phyloP scores from a whole-genome alignment of 2,113 vertebrate species.

The Saguinus imperator region DNA sequence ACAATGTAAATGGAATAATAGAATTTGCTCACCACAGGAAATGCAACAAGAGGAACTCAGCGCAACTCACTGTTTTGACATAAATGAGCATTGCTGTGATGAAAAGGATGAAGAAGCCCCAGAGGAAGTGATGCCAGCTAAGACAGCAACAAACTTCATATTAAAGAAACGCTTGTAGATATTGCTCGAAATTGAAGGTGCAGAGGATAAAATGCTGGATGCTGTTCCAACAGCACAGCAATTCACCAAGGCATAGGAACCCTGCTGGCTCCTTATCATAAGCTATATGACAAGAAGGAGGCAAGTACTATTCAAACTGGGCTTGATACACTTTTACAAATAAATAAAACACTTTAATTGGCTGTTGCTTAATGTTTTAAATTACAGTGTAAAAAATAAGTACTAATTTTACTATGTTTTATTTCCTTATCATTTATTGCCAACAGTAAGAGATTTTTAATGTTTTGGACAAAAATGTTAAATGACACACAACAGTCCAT shows the following conservation, averaged over 20 bases:
- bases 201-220: neutral
- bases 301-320: neutral
- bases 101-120: neutral
- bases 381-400: too few species aligned
- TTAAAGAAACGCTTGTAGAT: neutral
- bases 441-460: neutral
- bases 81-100: neutral
- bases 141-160: neutral
- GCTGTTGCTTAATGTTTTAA: neutral
- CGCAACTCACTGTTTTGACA: neutral
- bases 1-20: neutral
- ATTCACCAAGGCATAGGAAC: neutral
- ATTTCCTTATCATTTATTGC: neutral
- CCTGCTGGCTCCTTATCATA: neutral
- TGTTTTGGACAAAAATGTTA: neutral
- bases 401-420: neutral
- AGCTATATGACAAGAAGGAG: neutral
- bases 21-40: neutral
- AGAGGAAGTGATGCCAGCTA: neutral
- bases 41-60: neutral
- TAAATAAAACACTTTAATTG: neutral
- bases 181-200: neutral
- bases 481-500: neutral
- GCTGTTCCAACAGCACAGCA: neutral
- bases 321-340: neutral